Evolutionary conservation across 2,888 invertebrate genomes (phyloP), one percentile per base, ranked within the genome.

Genomic region (Tenthredo livida): DNA sequence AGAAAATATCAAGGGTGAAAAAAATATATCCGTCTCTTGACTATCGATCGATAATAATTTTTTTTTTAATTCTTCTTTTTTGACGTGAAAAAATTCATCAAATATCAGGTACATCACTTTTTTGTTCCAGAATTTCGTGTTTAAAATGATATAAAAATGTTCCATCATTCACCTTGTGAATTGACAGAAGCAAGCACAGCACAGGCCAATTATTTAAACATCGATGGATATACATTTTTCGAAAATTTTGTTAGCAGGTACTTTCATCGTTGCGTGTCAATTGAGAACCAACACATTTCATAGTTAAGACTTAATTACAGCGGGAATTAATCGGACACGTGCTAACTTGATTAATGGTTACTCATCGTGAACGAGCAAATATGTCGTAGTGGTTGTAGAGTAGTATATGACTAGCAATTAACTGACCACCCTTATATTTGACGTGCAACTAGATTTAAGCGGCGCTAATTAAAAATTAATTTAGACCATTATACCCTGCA

Each of bases 401-500:
- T 7, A 33, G 15, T 15, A n/a, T 17, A 33, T 17, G 9, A 7
- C 50, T 29, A 17, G 17, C 33, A 21, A 33, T 77, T 54, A 50
- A 54, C 54, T 50, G n/a, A 33, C 77, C 43, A 21, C 25, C 54
- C 77, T 77, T 17, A 54, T 50, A 54, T 77, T 54, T 54, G n/a
- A 70, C 37, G 54, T 84, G 84, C 40, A 61, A 82, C 47, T 37
- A 67, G n/a, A 29, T 70, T 50, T 43, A 50, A 84, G 72, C 73
- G 75, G 43, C 84, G 21, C 73, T 84, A 75, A 84, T 84, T 75
- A 73, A 29, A 75, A 84, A 73, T 84, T 84, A 75, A 75, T 84
- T 84, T 61, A 33, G 1, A 47, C 29, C 21, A n/a, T n/a, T n/a
- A n/a, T 43, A 25, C 10, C 25, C 25, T 12, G 33, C 25, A 43